Base-by-base conservation (phyloP, 2,113 vertebrate genomes). In the Noturus placidus region DNA sequence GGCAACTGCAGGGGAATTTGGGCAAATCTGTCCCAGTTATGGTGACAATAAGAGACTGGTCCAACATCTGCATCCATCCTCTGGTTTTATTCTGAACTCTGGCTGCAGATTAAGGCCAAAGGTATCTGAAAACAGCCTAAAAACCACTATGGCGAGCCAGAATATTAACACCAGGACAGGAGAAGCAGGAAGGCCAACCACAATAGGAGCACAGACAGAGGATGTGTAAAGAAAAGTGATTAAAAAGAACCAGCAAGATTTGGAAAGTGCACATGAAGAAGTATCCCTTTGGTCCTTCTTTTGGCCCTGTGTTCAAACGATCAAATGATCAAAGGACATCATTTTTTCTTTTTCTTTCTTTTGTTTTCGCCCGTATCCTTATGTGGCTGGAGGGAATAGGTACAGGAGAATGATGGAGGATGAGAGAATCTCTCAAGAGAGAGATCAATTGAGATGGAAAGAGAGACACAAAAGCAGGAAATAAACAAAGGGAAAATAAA, bases 81-180 rank as follows among this genome's bases (percentile, higher is more conserved):
- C 13, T 78, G 76, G 13, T n/a, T 52, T 78, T 78, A 15, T 54
- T 82, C 67, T 22, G 38, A 69, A 35, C 52, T 82, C 72, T n/a
- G 25, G 59, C 82, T 84, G 35, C 72, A n/a, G 92, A 92, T 91
- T 83, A 76, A 89, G 91, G 92, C 92, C 91, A 93, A 91, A 90
- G 93, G 92, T 90, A 93, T 92, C 93, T 94, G 94, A 94, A 93
- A 94, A 54, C 61, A 65, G 19, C 89, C 91, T 92, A 92, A 91
- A 93, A 93, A 94, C 91, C 91, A 86, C 67, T 38, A 89, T 87
- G 76, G 89, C 91, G 54, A 88, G 92, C 87, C 90, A 90, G 91
- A 93, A 94, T 86, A 91, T 85, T 89, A 85, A 88, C 91, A 92
- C 90, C 88, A 82, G 88, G 87, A 89, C 80, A 82, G 86, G 91